These are phyloP conservation scores for Metopia argyrocephala DNA, from an alignment of 2,888 invertebrate species.

Conservation along the genomic window DNA sequence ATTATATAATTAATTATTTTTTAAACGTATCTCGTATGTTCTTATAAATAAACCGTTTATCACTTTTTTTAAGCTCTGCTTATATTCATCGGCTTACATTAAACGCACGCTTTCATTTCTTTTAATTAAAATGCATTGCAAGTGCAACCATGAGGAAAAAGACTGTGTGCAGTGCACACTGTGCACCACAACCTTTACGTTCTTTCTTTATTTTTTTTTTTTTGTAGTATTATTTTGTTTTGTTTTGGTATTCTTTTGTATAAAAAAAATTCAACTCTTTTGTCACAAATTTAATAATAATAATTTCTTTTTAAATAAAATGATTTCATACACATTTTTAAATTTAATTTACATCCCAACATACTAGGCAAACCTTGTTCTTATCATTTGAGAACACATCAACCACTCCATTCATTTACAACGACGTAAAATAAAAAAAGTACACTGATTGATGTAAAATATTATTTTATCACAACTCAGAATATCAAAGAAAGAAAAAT, in stretches of 20 bases:
- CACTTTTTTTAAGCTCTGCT: background rate
- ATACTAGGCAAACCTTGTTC: constrained; percentile 5
- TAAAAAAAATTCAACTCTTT: constrained; percentile 31
- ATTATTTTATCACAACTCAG: constrained; percentile 35
- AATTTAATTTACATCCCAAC: background rate
- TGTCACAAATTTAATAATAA: constrained; percentile 15
- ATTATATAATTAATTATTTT: background rate
- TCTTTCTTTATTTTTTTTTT: too few relatives aligned
- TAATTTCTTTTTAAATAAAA: background rate
- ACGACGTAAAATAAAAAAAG: constrained; percentile 17
- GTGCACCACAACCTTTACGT: background rate
- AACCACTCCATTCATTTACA: constrained; percentile 24
- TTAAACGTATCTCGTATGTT: background rate
- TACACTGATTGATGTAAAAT: constrained; percentile 7
- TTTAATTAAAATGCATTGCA: constrained; percentile 42
- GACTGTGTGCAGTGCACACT: background rate
- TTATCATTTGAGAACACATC: constrained; percentile 39
- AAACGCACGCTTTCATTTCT: constrained; percentile 12
- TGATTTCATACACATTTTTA: background rate
- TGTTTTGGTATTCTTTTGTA: background rate
- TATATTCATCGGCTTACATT: background rate
- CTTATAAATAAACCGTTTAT: background rate
- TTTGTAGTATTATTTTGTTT: too few relatives aligned
- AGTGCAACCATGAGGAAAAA: constrained; percentile 24
- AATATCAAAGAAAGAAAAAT: background rate